Evolutionary conservation across 2,888 invertebrate genomes (phyloP), one percentile per base, ranked within the genome.

Genomic region (Thera britannica): DNA sequence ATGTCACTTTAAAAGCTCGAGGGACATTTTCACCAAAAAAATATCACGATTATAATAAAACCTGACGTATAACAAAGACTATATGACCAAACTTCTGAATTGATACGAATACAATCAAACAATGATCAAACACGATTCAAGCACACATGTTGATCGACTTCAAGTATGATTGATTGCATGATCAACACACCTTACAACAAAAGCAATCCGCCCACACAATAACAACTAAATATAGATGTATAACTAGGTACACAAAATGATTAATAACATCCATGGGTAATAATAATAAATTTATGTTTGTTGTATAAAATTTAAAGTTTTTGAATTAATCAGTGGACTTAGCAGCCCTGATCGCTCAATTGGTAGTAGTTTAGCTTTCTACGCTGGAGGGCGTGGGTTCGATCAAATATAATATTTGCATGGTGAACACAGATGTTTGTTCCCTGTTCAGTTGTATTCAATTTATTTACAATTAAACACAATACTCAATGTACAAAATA

Each of bases 151-250:
- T 69, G 66, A 67, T 63, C 60, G 54, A 60, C 49, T 60, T 36
- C 48, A n/a, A 36, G 5, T 8, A 58, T 70, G 66, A 70, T 70
- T 66, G 66, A 66, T 70, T 60, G 59, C 60, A 36, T 49, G 57
- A 65, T 65, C 44, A 46, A 9, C 65, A 62, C 68, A 59, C 58
- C 46, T 52, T 57, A 51, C 65, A 68, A 60, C 59, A 73, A 67
- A 58, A 38, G 65, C 60, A 55, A 57, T 58, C 56, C 64, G 46
- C 61, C 62, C 59, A 74, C 62, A 52, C 65, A 56, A 60, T 52
- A 49, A 11, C 60, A 35, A 57, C 63, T 6, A n/a, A 59, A 59
- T 63, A 57, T 12, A 68, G 51, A 63, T 51, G 7, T 57, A 63
- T 23, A 23, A 23, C 23, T 23, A 23, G 23, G 23, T 23, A 23